Evolutionary conservation across 2,113 vertebrate genomes (phyloP), one percentile per base, ranked within the genome.

Genomic region (Epinephelus cyanopodus): DNA sequence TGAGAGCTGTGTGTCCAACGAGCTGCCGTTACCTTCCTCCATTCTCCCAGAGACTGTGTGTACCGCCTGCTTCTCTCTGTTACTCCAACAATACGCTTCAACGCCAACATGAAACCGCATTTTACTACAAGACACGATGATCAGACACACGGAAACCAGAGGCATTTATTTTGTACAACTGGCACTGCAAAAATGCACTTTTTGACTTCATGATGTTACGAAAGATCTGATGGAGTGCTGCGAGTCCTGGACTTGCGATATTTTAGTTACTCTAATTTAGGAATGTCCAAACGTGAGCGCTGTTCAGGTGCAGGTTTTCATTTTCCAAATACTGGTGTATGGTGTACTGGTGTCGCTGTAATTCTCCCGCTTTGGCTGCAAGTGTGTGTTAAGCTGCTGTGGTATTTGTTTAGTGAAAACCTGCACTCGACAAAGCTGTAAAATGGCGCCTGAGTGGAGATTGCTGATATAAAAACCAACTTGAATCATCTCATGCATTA

Each of bases 11-110:
- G 95, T 96, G 0, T 89, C 85, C 3, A 95, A 97, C 0, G 95
- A 97, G 92, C 93, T 98, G 85, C 98, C 97, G 1, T 92, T 99
- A 4, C 97, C 98, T 0, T 98, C 98, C 12, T 99, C 97, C 74
- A 98, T 98, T 68, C 93, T 96, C 72, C 98, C 97, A 0, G 95
- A 97, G 90, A 89, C 79, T 0, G 97, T 98, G 33, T 99, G 98
- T 73, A 90, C 92, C 1, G 39, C 89, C 58, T 99, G 98, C 85
- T 96, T 97, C 75, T 6, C 93, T 6, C 91, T 9, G 63, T 85
- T 99, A 29, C 95, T 99, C 27, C 95, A 96, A 72, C 96, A 97
- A 17, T 99, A 98, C 17, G 96, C 95, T 0, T 93, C 89, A 29
- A 97, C 95, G 1, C 97, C 97, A 0, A 86, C 95, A 2, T 98